A percentile compares a stretch with the other conserved stretches of the same genome.
phyloP scores from a whole-genome alignment of 2,113 vertebrate species.

The Campylomormyrus numenius region DNA sequence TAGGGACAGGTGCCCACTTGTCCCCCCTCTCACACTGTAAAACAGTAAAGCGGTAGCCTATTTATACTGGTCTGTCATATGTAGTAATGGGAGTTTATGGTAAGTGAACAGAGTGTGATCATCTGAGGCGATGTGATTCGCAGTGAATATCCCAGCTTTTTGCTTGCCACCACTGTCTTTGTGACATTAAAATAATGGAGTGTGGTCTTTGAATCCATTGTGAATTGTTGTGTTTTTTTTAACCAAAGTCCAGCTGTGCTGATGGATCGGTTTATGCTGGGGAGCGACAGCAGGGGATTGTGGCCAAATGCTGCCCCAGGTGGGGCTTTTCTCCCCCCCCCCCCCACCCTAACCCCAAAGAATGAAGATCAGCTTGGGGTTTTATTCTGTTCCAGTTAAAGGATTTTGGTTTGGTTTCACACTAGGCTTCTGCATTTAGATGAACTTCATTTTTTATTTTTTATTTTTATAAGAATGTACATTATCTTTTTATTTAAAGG shows the following conservation, averaged over 20 bases:
- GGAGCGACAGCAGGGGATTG: neutral
- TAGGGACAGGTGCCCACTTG: neutral
- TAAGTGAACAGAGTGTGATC: neutral
- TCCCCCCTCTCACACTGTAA: neutral
- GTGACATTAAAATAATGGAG: slow-evolving; percentile 11
- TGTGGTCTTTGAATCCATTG: neutral
- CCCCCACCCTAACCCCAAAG: neutral
- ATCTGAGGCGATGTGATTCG: neutral
- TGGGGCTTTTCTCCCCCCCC: neutral
- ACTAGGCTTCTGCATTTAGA: neutral
- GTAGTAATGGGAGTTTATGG: neutral
- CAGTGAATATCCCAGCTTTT: neutral
- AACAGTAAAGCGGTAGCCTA: neutral
- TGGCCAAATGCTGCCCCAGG: neutral
- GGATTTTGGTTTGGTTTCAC: neutral
- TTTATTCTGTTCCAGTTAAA: slow-evolving; percentile 7
- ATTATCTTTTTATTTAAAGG: neutral
- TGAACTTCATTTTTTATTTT: neutral
- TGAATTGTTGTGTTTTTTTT: neutral
- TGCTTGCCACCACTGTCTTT: neutral
- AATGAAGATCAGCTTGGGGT: slow-evolving; percentile 12
- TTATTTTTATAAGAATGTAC: neutral
- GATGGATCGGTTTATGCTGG: neutral
- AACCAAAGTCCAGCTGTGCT: neutral
- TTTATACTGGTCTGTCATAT: neutral